Conservation (phyloP, 2,888 invertebrate genomes). For the Barypeithes pellucidus region DNA sequence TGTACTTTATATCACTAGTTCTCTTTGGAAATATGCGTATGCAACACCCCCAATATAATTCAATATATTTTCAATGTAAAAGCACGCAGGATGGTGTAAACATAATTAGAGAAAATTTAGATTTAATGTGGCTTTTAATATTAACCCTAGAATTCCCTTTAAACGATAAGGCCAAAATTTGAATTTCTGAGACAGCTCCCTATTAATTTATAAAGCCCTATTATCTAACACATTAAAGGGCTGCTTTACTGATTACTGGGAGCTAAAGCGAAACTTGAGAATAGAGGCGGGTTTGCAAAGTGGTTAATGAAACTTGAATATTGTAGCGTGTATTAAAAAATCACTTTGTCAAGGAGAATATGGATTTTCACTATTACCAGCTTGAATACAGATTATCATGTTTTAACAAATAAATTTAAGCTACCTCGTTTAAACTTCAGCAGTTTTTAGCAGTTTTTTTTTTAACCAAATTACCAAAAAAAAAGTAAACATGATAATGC, state of each 20-base stretch:
- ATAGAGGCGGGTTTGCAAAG: neutral
- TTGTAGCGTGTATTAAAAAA: neutral
- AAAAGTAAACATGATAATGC: no score
- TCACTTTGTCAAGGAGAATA: neutral
- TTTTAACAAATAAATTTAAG: no score
- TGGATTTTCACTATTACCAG: no score
- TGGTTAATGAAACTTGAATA: constrained; percentile 12
- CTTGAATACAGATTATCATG: no score
- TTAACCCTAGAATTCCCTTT: constrained; percentile 18
- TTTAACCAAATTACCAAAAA: no score
- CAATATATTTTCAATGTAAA: constrained; percentile 3
- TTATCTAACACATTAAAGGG: constrained; percentile 26
- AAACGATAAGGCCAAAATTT: constrained; percentile 20
- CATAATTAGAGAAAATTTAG: constrained; percentile 33
- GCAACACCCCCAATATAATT: neutral
- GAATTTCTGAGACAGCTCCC: constrained; percentile 22
- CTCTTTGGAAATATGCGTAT: neutral
- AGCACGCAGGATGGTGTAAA: neutral
- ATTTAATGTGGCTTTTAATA: constrained; percentile 35
- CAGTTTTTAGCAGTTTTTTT: no score
- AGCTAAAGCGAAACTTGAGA: constrained; percentile 10
- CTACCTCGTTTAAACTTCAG: no score
- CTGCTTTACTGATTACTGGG: constrained; percentile 18
- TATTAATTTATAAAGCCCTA: constrained; percentile 36
- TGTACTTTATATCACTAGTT: no score